phyloP scores from a whole-genome alignment of 2,113 vertebrate genomes.

The Orientallactaga bullata region DNA sequence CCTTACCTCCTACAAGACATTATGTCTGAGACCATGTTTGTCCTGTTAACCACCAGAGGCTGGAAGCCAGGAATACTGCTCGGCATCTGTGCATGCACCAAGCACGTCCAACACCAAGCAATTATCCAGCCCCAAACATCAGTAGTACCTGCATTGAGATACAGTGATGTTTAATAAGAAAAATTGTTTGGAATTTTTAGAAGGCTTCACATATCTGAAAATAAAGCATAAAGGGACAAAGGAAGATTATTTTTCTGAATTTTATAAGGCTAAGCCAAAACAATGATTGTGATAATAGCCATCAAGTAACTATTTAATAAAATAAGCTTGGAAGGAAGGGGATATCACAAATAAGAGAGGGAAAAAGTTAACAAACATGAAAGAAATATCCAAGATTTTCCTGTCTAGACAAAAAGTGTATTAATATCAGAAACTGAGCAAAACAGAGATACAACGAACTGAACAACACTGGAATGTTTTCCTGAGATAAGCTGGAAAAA shows the following conservation, averaged over 20 bases:
- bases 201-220: not conserved
- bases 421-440: not conserved
- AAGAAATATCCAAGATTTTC: not conserved
- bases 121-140: fast-evolving
- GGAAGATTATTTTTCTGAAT: not conserved
- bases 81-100: fast-evolving
- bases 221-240: not conserved
- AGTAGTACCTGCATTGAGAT: not conserved
- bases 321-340: not conserved
- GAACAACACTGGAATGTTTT: not conserved
- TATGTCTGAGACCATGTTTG: too few species aligned
- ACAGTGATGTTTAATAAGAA: not conserved
- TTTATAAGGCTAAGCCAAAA: not conserved
- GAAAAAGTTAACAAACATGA: too few species aligned
- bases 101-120: not conserved
- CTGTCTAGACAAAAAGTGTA: too few species aligned
- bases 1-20: fast-evolving
- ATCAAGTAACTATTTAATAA: not conserved
- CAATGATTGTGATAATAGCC: not conserved
- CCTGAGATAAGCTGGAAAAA: not conserved
- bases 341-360: not conserved
- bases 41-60: fast-evolving
- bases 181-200: not conserved
- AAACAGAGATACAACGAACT: fast-evolving
- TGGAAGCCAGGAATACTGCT: not conserved